Evolutionary conservation across 2,113 vertebrate species (phyloP).

Genomic region (Pachycephala philippinensis): DNA sequence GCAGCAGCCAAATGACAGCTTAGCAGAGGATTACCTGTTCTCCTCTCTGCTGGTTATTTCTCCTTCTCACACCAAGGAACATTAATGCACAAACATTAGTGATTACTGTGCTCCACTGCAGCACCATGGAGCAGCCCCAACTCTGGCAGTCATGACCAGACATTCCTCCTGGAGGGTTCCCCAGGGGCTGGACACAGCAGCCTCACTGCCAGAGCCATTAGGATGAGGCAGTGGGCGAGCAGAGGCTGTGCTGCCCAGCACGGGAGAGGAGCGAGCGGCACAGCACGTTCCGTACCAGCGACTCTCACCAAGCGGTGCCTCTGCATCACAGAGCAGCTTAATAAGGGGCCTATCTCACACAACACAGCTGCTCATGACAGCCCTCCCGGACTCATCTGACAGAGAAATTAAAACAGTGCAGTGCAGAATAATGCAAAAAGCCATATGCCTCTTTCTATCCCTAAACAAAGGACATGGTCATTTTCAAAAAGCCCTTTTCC

Average conservation of each 20-base stretch:
- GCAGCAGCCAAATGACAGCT: background rate
- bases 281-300: background rate
- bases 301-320: background rate
- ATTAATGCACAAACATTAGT: background rate
- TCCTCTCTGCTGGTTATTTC: background rate
- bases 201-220: background rate
- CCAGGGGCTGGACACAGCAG: background rate
- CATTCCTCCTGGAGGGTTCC: background rate
- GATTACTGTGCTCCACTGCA: rapidly evolving
- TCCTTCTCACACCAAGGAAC: background rate
- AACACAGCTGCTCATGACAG: background rate
- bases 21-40: background rate
- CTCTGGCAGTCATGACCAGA: background rate
- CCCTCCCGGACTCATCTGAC: background rate
- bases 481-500: background rate
- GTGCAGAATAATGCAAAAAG: background rate
- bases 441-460: background rate
- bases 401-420: background rate
- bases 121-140: rapidly evolving
- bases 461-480: background rate
- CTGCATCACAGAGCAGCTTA: background rate
- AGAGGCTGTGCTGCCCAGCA: background rate
- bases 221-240: rapidly evolving
- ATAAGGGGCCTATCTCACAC: background rate
- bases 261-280: background rate